Percentiles rank a stretch among this genome's conserved stretches.
phyloP scores from a whole-genome alignment of 2,888 invertebrate species.

The Gymnoscelis rufifasciata region DNA sequence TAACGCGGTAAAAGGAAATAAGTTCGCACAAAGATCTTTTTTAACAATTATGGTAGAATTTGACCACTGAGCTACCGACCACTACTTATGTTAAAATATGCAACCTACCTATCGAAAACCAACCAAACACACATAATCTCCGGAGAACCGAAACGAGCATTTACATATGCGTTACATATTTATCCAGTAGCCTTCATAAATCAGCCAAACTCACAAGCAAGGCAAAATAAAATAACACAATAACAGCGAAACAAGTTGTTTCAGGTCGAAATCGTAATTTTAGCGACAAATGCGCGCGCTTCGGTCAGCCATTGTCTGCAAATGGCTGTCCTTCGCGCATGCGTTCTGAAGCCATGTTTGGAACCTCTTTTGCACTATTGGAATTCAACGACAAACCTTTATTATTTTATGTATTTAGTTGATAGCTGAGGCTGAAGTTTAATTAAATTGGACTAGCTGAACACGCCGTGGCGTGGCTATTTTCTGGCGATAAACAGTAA shows the following conservation, averaged over 20 bases:
- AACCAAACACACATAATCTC: not conserved
- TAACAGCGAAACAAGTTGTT: constrained; percentile 25
- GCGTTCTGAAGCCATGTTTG: constrained; percentile 33
- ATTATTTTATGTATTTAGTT: too few species aligned
- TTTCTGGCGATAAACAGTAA: too few species aligned
- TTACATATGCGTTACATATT: not conserved
- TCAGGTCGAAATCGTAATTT: constrained; percentile 21
- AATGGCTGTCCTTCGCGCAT: constrained; percentile 69
- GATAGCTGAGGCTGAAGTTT: too few species aligned
- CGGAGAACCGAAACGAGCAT: not conserved
- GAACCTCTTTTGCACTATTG: constrained; percentile 17
- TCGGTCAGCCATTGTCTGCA: constrained; percentile 45
- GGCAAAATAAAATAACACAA: constrained; percentile 14
- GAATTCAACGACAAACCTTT: constrained; percentile 7
- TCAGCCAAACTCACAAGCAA: not conserved
- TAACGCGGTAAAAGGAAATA: too few species aligned
- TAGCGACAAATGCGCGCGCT: constrained; percentile 47
- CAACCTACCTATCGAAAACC: too few species aligned
- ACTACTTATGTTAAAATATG: too few species aligned
- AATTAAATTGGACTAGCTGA: too few species aligned
- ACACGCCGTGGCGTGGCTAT: too few species aligned
- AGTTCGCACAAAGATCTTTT: too few species aligned
- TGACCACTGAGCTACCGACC: too few species aligned
- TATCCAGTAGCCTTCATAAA: not conserved
- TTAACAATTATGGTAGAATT: too few species aligned